Conservation (phyloP, 2,888 invertebrate species). For the Eristalis pertinax region DNA sequence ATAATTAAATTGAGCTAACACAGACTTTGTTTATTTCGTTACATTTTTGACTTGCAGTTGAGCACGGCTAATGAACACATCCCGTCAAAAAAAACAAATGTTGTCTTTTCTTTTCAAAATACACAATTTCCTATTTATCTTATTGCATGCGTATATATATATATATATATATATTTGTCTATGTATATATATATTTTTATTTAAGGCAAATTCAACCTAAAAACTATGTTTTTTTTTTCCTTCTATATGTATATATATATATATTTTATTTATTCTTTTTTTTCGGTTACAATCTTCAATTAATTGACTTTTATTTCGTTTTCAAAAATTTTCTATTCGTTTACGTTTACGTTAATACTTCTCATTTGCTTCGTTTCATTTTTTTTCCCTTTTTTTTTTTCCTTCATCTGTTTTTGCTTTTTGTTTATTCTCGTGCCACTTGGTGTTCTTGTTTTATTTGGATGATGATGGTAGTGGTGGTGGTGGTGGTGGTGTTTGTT, state of each 20-base stretch:
- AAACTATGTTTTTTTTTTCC: slow-evolving; percentile 13
- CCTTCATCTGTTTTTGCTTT: slow-evolving; percentile 4
- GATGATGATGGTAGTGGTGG: slow-evolving; percentile 9
- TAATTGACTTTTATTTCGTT: slow-evolving; percentile 67
- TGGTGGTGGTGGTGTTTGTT: neutral
- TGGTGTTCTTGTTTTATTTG: slow-evolving; percentile 29
- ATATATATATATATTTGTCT: neutral
- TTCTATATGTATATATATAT: slow-evolving; percentile 40
- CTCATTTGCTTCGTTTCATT: slow-evolving; percentile 27
- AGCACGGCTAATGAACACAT: slow-evolving; percentile 33
- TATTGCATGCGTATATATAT: slow-evolving; percentile 62
- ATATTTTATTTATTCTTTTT: slow-evolving; percentile 38
- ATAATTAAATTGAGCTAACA: slow-evolving; percentile 68
- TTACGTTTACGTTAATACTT: slow-evolving; percentile 45
- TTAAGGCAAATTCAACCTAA: slow-evolving; percentile 72
- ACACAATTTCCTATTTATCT: slow-evolving; percentile 33
- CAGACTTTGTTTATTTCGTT: slow-evolving; percentile 60
- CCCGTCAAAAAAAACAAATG: slow-evolving; percentile 17
- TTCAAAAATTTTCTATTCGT: slow-evolving; percentile 63
- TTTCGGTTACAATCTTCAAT: slow-evolving; percentile 66
- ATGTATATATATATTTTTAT: slow-evolving; percentile 42
- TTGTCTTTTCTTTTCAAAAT: slow-evolving; percentile 11
- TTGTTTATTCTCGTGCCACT: slow-evolving; percentile 48
- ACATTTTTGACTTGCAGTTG: slow-evolving; percentile 30
- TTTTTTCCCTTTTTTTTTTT: neutral